Conservation (phyloP, 2,888 invertebrate species). For the Gymnocheta viridis region DNA sequence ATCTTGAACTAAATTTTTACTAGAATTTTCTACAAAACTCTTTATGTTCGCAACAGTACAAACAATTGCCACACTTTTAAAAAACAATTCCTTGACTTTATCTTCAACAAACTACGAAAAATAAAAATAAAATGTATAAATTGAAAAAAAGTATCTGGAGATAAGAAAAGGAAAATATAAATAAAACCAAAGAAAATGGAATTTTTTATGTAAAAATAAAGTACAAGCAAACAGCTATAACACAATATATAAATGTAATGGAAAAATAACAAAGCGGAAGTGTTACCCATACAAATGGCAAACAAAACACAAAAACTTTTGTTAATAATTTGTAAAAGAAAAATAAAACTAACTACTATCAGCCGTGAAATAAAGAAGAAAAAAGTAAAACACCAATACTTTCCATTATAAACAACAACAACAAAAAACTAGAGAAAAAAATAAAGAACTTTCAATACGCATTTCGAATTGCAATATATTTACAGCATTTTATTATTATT, state of each 20-base stretch:
- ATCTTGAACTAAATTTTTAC: too few relatives aligned
- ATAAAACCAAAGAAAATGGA: slow-evolving; percentile 27
- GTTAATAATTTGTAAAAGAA: slow-evolving; percentile 54
- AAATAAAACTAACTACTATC: slow-evolving; percentile 4
- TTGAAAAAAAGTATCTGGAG: not conserved
- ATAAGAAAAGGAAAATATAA: slow-evolving; percentile 57
- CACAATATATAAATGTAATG: slow-evolving; percentile 52
- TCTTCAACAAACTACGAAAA: slow-evolving; percentile 38
- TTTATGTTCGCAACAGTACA: not conserved
- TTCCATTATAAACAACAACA: not conserved
- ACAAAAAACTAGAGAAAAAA: not conserved
- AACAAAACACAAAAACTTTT: slow-evolving; percentile 49
- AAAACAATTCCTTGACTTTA: slow-evolving; percentile 52
- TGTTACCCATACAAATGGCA: slow-evolving; percentile 53
- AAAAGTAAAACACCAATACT: slow-evolving; percentile 6
- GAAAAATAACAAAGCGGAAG: slow-evolving; percentile 52
- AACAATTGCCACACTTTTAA: slow-evolving; percentile 56
- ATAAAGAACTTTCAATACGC: slow-evolving; percentile 61
- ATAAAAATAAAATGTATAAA: not conserved
- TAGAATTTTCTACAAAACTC: not conserved
- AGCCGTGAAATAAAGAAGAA: slow-evolving; percentile 19
- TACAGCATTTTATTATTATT: slow-evolving; percentile 62
- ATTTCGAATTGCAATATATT: slow-evolving; percentile 62
- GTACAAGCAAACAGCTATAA: slow-evolving; percentile 9
- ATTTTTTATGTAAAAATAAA: not conserved